Evolutionary conservation across 2,113 vertebrate species (phyloP).

Genomic region (Tyrannus savana): DNA sequence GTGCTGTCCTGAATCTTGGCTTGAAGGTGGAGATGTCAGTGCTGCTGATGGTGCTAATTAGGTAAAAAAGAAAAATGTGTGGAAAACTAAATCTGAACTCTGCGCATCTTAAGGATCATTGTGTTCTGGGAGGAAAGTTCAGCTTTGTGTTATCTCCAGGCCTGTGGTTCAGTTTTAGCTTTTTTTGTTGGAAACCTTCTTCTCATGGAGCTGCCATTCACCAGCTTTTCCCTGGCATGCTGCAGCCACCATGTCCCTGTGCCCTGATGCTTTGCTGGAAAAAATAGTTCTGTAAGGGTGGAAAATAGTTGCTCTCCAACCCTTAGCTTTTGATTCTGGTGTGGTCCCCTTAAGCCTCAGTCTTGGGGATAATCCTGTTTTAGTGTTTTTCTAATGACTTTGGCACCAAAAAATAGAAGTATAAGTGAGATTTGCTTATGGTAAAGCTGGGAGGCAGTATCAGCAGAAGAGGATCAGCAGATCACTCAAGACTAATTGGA

Average conservation of each 20-base stretch:
- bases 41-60: neutral
- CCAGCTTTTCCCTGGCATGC: neutral
- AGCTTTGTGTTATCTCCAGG: neutral
- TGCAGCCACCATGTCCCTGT: neutral
- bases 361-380: conserved; percentile 32
- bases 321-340: neutral
- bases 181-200: neutral
- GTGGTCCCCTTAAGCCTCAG: neutral
- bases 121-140: neutral
- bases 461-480: conserved; percentile 37
- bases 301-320: neutral
- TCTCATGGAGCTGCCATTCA: neutral
- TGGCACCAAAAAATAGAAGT: neutral
- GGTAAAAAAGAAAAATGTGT: neutral
- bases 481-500: conserved; percentile 67
- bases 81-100: neutral
- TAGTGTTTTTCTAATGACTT: conserved; percentile 1
- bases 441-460: conserved; percentile 34
- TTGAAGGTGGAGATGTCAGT: neutral
- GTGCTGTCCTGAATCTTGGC: neutral
- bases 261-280: neutral
- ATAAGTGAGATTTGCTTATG: conserved; percentile 37
- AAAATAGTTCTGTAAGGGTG: neutral
- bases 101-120: neutral
- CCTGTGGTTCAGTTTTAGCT: neutral